phyloP scores from a whole-genome alignment of 2,113 vertebrate species.

The Centropristis striata region DNA sequence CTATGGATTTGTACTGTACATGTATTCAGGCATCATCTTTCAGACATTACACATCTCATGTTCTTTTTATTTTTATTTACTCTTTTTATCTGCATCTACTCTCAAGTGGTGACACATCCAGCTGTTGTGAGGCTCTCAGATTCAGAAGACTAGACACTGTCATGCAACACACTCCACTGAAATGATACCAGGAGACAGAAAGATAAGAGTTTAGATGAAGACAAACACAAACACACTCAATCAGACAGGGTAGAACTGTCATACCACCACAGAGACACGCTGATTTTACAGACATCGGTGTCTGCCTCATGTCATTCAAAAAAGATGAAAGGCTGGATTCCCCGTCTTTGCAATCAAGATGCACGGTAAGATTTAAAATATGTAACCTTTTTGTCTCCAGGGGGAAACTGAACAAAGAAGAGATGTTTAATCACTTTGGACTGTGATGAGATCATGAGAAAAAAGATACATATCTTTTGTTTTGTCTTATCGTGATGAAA shows the following conservation, averaged over 20 bases:
- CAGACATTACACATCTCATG: not conserved
- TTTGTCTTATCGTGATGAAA: constrained; percentile 65
- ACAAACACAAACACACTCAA: constrained; percentile 36
- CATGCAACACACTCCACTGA: constrained; percentile 10
- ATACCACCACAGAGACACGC: constrained; percentile 1
- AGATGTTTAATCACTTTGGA: constrained; percentile 52
- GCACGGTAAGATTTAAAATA: constrained; percentile 46
- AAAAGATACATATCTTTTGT: constrained; percentile 60
- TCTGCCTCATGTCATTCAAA: constrained; percentile 18
- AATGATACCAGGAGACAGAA: constrained; percentile 38
- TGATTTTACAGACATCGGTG: constrained; percentile 39
- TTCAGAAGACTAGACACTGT: constrained; percentile 10
- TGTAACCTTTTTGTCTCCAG: constrained; percentile 26
- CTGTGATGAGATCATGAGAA: constrained; percentile 61
- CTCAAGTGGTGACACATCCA: constrained; percentile 39
- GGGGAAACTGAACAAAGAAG: constrained; percentile 28
- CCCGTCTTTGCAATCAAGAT: constrained; percentile 65
- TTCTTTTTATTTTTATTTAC: not conserved
- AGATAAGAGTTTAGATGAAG: constrained; percentile 44
- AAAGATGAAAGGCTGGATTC: constrained; percentile 60
- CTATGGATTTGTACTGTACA: accelerated
- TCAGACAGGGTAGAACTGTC: constrained; percentile 19
- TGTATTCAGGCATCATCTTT: not conserved
- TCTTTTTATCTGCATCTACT: constrained; percentile 21
- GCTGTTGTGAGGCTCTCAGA: constrained; percentile 30